phyloP scores from a whole-genome alignment of 1,140 invertebrate genomes.

The Procambarus virginalis region DNA sequence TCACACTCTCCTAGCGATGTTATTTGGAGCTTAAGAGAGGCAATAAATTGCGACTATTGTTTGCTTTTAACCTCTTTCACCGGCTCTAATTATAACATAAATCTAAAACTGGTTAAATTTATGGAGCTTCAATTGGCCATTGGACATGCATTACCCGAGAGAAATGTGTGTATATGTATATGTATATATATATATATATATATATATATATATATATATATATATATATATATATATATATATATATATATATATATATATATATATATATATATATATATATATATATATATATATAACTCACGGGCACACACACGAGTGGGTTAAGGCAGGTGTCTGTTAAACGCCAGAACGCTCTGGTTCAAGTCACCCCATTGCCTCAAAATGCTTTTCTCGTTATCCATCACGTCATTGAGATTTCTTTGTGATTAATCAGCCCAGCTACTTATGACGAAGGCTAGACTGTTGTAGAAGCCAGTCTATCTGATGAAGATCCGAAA shows the following conservation, averaged over 20 bases:
- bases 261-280: conserved; percentile 34
- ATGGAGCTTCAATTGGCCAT: not conserved
- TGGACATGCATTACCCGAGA: not conserved
- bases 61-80: not conserved
- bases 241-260: conserved; percentile 46
- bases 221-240: conserved; percentile 51
- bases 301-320: too few species aligned
- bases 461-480: too few species aligned
- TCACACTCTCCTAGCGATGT: not conserved
- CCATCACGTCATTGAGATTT: too few species aligned
- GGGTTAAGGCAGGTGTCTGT: too few species aligned
- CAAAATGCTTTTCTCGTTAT: too few species aligned
- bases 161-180: not conserved
- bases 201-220: conserved; percentile 51
- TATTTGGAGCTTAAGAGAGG: not conserved
- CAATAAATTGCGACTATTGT: not conserved
- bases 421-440: too few species aligned
- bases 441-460: too few species aligned
- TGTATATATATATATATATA: too few species aligned
- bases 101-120: not conserved
- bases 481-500: too few species aligned
- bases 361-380: too few species aligned
- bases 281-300: conserved; percentile 37
- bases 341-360: too few species aligned
- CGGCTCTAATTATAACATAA: not conserved